Conservation (phyloP, 1,140 invertebrate genomes). For the Scaptomyza hsui region DNA sequence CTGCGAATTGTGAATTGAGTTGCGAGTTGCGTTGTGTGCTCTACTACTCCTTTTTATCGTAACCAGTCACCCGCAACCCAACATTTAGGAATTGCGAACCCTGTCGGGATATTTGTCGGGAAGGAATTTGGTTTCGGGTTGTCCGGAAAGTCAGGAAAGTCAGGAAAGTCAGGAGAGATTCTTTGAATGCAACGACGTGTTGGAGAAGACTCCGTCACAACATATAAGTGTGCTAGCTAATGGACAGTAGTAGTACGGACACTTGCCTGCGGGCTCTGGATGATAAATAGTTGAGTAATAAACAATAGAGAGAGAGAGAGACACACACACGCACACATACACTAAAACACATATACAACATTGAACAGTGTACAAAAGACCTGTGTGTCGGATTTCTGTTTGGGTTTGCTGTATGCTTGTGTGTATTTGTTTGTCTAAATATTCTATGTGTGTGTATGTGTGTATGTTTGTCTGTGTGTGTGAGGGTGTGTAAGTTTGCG, state of each 20-base stretch:
- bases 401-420: constrained; percentile 9
- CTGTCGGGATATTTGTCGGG: constrained; percentile 3
- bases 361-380: constrained; percentile 57
- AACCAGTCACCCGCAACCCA: constrained; percentile 13
- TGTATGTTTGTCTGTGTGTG: background rate
- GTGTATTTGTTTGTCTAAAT: background rate
- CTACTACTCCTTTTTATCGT: constrained; percentile 21
- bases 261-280: constrained; percentile 20
- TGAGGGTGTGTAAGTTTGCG: background rate
- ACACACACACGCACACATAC: constrained; percentile 62
- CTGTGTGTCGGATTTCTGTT: constrained; percentile 14
- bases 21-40: constrained; percentile 61
- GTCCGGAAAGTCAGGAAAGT: background rate
- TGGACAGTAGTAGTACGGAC: constrained; percentile 19
- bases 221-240: constrained; percentile 4
- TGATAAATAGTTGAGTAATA: constrained; percentile 11
- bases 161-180: background rate
- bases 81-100: background rate
- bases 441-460: background rate
- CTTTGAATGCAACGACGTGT: background rate
- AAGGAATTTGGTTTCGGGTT: background rate
- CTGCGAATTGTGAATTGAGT: constrained; percentile 86
- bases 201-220: background rate
- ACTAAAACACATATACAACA: constrained; percentile 79
- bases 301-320: constrained; percentile 22